Percentiles rank a stretch among this genome's conserved stretches.
phyloP scores from a whole-genome alignment of 1,140 invertebrate genomes.

The Drosophila kurseongensis region DNA sequence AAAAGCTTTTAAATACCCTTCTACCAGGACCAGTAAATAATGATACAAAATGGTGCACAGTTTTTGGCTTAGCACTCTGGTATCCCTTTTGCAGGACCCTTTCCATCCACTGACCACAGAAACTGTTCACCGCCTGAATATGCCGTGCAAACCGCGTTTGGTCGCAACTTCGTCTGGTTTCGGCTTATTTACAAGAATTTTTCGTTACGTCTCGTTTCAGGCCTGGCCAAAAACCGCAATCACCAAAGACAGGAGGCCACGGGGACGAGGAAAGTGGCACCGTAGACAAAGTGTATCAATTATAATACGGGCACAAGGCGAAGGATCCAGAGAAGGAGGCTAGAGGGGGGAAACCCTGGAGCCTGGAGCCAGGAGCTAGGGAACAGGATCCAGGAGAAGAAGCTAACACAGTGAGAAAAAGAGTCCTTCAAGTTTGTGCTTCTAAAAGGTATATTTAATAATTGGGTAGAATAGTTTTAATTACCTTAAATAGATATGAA shows the following conservation, averaged over 20 bases:
- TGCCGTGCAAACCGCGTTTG: slow-evolving; percentile 54
- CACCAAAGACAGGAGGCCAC: slow-evolving; percentile 13
- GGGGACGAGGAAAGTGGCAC: slow-evolving; percentile 4
- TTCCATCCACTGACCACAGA: slow-evolving; percentile 34
- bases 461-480: too few species aligned
- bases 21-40: slow-evolving; percentile 13
- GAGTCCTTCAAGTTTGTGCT: too few species aligned
- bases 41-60: slow-evolving; percentile 30
- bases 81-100: background rate
- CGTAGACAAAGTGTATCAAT: slow-evolving; percentile 77
- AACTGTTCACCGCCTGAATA: slow-evolving; percentile 24
- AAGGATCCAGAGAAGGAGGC: slow-evolving; percentile 3
- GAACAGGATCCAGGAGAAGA: slow-evolving; percentile 7
- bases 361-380: slow-evolving; percentile 3
- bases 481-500: too few species aligned
- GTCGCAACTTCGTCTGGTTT: slow-evolving; percentile 53
- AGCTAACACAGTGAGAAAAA: slow-evolving; percentile 1
- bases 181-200: slow-evolving; percentile 73
- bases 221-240: slow-evolving; percentile 33
- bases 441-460: too few species aligned
- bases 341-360: slow-evolving; percentile 2
- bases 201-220: slow-evolving; percentile 54
- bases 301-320: slow-evolving; percentile 73
- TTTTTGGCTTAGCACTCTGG: slow-evolving; percentile 9
- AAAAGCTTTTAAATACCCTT: slow-evolving; percentile 11